Conservation (phyloP, 2,888 invertebrate species). For the Julus scanicus region DNA sequence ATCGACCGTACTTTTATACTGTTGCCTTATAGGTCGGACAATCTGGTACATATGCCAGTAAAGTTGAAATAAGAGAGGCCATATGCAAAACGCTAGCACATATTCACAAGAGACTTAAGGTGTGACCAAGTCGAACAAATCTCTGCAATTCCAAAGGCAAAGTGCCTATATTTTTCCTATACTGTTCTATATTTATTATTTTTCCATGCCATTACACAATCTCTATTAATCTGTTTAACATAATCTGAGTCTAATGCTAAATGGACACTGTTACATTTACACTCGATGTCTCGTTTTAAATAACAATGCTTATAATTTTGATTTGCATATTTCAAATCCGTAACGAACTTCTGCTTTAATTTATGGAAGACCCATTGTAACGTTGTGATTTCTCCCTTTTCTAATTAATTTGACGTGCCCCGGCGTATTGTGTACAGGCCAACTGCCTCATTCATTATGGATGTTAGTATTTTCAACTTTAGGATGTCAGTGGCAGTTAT, state of each 20-base stretch:
- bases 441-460: neutral
- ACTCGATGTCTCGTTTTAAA: neutral
- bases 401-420: neutral
- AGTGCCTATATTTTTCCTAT: too few relatives aligned
- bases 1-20: neutral
- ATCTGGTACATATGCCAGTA: neutral
- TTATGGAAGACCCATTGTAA: neutral
- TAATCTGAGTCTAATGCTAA: too few relatives aligned
- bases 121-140: neutral
- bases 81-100: neutral
- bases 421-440: neutral
- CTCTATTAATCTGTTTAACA: too few relatives aligned
- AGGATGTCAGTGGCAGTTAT: neutral
- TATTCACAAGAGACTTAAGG: neutral
- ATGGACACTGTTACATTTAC: too few relatives aligned
- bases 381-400: neutral
- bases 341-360: neutral
- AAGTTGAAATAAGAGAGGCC: neutral
- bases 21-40: neutral
- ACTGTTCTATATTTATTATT: too few relatives aligned
- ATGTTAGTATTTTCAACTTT: slow-evolving; percentile 5
- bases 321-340: neutral
- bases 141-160: too few relatives aligned
- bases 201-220: too few relatives aligned
- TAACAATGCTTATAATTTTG: neutral